These are phyloP conservation scores for Oostethus manadensis DNA, from an alignment of 2,113 vertebrate genomes.

Conservation along the genomic window DNA sequence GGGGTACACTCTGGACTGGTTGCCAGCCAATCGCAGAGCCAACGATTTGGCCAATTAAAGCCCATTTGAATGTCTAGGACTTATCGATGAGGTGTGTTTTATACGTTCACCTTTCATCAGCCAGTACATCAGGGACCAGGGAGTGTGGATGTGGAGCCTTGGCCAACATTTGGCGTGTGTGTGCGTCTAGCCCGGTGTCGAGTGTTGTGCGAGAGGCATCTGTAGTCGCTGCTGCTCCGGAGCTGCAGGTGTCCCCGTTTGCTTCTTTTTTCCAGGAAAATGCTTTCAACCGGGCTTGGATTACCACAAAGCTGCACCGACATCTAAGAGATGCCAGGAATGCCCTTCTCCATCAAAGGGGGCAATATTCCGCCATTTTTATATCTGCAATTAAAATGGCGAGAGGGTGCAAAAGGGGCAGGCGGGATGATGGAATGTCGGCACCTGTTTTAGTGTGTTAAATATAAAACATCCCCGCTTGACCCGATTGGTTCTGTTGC, in stretches of 20 bases:
- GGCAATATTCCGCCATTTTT: constrained; percentile 56
- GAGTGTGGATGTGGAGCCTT: too few species aligned
- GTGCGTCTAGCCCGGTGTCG: constrained; percentile 28
- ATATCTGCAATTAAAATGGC: constrained; percentile 65
- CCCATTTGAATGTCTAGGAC: too few species aligned
- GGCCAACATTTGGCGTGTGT: background rate
- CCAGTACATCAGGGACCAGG: too few species aligned
- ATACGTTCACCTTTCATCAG: too few species aligned
- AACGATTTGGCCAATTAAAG: too few species aligned
- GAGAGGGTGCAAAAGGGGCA: constrained; percentile 9
- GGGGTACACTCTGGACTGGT: too few species aligned
- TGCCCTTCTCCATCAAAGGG: constrained; percentile 63
- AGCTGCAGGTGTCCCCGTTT: constrained; percentile 66
- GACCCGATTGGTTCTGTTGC: too few species aligned
- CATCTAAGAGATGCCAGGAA: constrained; percentile 68
- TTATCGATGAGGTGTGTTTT: too few species aligned
- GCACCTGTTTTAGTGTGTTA: constrained; percentile 48
- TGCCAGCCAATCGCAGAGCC: too few species aligned
- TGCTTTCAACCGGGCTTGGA: constrained; percentile 71
- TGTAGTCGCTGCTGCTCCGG: constrained; percentile 48
- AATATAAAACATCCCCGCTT: too few species aligned
- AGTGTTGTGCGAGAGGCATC: constrained; percentile 57
- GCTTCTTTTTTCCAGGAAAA: constrained; percentile 61
- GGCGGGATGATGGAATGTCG: constrained; percentile 33
- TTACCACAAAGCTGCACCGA: constrained; percentile 61